These are phyloP conservation scores for Aricia agestis DNA, from an alignment of 1,140 invertebrate genomes.

Conservation along the genomic window DNA sequence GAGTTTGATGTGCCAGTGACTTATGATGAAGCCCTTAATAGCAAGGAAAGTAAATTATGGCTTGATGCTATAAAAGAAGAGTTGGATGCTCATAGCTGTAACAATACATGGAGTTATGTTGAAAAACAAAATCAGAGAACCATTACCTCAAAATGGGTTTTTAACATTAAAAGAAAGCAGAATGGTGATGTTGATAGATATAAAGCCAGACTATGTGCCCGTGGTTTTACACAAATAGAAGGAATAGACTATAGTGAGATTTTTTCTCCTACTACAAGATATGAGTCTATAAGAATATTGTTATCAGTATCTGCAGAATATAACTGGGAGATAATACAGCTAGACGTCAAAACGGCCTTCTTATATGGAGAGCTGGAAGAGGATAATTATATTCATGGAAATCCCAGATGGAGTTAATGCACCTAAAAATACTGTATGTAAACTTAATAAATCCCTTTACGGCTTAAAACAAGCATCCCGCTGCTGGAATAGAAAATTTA, in stretches of 20 bases:
- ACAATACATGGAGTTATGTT: conserved; percentile 32
- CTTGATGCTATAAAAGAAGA: conserved; percentile 25
- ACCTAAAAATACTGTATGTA: conserved; percentile 23
- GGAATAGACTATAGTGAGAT: conserved; percentile 57
- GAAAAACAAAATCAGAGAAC: conserved; percentile 22
- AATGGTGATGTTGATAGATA: conserved; percentile 21
- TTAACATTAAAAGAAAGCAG: conserved; percentile 24
- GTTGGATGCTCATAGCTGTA: conserved; percentile 23
- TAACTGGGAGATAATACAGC: conserved; percentile 46
- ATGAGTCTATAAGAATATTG: conserved; percentile 56
- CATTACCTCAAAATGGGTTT: conserved; percentile 30
- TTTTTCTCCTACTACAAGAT: conserved; percentile 53
- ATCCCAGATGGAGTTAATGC: conserved; percentile 37
- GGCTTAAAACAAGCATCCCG: neutral
- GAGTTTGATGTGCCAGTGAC: conserved; percentile 10
- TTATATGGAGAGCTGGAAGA: conserved; percentile 51
- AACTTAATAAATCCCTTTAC: conserved; percentile 21
- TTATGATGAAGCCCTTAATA: conserved; percentile 18
- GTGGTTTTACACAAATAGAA: conserved; percentile 23
- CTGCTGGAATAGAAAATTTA: neutral
- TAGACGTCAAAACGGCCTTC: conserved; percentile 69
- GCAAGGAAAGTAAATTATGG: conserved; percentile 20
- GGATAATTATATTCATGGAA: conserved; percentile 48
- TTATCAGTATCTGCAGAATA: conserved; percentile 46
- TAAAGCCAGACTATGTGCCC: conserved; percentile 29